Percentiles rank a stretch among this genome's conserved stretches.
phyloP scores from a whole-genome alignment of 2,888 invertebrate species.

The Melanargia galathea region DNA sequence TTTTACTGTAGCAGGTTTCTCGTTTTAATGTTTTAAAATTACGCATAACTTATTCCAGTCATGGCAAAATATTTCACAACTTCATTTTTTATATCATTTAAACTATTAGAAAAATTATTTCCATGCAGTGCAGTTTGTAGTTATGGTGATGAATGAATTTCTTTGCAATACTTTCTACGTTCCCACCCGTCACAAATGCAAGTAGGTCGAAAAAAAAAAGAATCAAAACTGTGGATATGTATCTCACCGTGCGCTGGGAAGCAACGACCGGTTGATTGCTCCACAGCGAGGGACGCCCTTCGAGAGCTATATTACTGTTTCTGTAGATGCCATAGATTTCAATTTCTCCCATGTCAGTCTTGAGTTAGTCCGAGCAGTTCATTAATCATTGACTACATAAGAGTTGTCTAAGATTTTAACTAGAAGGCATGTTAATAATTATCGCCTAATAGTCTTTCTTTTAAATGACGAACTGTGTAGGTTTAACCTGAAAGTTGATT shows the following conservation, averaged over 20 bases:
- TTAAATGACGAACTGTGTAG: no score
- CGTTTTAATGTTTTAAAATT: no score
- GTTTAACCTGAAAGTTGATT: no score
- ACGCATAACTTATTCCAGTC: no score
- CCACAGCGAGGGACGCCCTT: constrained; percentile 62
- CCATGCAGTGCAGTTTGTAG: no score
- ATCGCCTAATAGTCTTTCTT: no score
- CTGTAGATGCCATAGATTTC: constrained; percentile 30
- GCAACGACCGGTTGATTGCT: constrained; percentile 75
- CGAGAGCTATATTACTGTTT: constrained; percentile 55
- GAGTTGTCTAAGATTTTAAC: no score
- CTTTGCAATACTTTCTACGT: constrained; percentile 42
- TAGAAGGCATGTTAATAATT: no score
- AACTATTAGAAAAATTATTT: no score
- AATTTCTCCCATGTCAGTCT: constrained; percentile 8
- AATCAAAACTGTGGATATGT: constrained; percentile 36
- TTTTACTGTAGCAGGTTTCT: no score
- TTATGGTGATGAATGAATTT: no score
- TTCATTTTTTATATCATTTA: no score
- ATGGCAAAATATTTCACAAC: not conserved
- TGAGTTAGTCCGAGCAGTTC: not conserved
- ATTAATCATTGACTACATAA: not conserved
- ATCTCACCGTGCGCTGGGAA: constrained; percentile 50
- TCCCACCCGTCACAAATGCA: constrained; percentile 1
- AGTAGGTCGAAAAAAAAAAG: constrained; percentile 26